phyloP scores from a whole-genome alignment of 2,113 vertebrate species.

The Psilopsiagon aurifrons region DNA sequence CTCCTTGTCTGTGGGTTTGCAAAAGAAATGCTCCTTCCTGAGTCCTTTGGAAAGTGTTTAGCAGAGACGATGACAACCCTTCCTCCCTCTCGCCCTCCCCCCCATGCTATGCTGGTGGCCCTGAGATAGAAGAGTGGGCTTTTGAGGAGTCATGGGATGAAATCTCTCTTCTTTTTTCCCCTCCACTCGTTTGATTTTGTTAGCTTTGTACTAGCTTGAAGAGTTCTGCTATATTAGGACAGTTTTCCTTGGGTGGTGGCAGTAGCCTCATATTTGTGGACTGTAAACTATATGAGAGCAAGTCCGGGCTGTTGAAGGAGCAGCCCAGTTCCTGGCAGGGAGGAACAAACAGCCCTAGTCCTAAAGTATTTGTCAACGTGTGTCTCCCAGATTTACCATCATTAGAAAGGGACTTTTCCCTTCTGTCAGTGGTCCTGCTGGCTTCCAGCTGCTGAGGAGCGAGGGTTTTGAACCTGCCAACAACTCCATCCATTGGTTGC shows the following conservation, averaged over 20 bases:
- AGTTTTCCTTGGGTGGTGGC: neutral
- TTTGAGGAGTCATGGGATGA: neutral
- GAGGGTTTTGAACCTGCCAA: neutral
- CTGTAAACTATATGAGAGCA: neutral
- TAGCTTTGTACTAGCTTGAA: neutral
- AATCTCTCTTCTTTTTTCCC: neutral
- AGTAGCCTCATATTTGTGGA: neutral
- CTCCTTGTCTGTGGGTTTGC: neutral
- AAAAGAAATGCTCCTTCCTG: neutral
- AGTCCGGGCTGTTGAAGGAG: neutral
- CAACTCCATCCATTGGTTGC: neutral
- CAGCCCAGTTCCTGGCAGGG: neutral
- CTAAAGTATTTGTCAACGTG: neutral
- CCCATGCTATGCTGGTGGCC: neutral
- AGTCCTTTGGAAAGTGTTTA: neutral
- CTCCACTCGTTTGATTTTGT: neutral
- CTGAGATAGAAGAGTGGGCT: neutral
- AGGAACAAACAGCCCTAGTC: neutral
- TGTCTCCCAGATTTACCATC: neutral
- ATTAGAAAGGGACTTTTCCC: neutral
- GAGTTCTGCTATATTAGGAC: neutral
- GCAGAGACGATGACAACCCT: neutral
- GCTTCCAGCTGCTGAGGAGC: neutral
- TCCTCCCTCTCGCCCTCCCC: neutral
- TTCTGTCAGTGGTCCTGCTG: neutral